Base-by-base conservation (phyloP, 2,113 vertebrate species). In the Gallinago paraguaiae region DNA sequence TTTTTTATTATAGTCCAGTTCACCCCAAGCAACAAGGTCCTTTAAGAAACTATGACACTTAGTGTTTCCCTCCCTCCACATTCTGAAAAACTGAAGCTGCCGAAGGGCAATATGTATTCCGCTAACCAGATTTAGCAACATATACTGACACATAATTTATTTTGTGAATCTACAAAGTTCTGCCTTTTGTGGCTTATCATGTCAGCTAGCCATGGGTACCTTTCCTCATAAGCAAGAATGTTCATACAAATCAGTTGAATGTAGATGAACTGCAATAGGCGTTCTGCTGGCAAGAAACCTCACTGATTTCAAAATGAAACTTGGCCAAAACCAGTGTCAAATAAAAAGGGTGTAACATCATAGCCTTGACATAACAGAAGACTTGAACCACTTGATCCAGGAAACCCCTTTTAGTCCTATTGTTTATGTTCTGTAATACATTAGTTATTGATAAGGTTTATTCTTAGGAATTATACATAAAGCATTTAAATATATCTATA, bases 21-120 rank as follows among this genome's bases (percentile, higher is more conserved):
- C 24, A 45, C 10, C n/a, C 13, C 22, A 86, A 77, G 45, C 4
- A 83, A 25, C 8, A 70, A 67, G 10, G 16, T 61, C 43, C 23
- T 45, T 63, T 25, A 70, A 11, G 10, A 92, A 81, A 48, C 6
- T 22, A 41, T 13, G 10, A 13, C 16, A 57, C 23, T 50, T 28
- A 27, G 7, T 12, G 14, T 13, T 84, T 33, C 48, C 54, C 12
- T 88, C 31, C 19, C 7, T 50, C 5, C 19, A 23, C 0, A 0
- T 69, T 61, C 25, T 57, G 20, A 91, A 90, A 93, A 90, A 35
- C 11, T 48, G 41, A 85, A 63, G 30, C 7, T 60, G 25, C 10
- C 35, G 35, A 76, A 68, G 45, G 14, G 33, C 6, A 46, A 54
- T 68, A 63, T 23, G 11, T 23, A 20, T 37, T 48, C 35, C 56